Evolutionary conservation across 2,888 invertebrate species (phyloP).

Genomic region (Onthophagus sagittarius): DNA sequence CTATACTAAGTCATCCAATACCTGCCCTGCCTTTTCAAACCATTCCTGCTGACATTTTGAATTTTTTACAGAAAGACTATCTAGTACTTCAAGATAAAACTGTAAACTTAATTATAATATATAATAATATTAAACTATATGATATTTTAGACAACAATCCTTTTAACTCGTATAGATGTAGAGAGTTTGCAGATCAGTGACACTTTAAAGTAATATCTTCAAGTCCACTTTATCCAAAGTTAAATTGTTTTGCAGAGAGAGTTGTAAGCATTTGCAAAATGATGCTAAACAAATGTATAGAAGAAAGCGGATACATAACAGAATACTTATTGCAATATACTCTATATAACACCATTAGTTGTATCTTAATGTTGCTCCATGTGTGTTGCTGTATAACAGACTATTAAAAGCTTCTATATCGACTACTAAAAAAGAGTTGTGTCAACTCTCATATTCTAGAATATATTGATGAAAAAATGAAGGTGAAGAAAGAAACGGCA

Average conservation of each 20-base stretch:
- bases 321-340: conserved; percentile 24
- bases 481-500: neutral
- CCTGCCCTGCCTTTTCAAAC: no score
- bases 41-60: no score
- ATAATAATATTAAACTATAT: conserved; percentile 24
- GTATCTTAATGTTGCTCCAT: conserved; percentile 21
- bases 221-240: conserved; percentile 28
- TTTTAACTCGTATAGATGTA: neutral
- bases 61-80: no score
- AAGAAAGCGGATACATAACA: conserved; percentile 13
- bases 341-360: conserved; percentile 25
- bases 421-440: neutral
- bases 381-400: conserved; percentile 22
- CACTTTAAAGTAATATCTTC: conserved; percentile 26
- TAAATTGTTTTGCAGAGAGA: conserved; percentile 28
- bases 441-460: no score
- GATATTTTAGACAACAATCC: conserved; percentile 31
- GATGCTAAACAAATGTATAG: no score
- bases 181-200: conserved; percentile 22
- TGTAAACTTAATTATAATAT: no score
- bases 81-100: no score
- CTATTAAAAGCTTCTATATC: neutral
- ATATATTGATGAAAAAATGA: neutral
- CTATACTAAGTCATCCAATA: no score
- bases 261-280: no score